Evolutionary conservation across 2,113 vertebrate genomes (phyloP).

Genomic region (Colinus virginianus): DNA sequence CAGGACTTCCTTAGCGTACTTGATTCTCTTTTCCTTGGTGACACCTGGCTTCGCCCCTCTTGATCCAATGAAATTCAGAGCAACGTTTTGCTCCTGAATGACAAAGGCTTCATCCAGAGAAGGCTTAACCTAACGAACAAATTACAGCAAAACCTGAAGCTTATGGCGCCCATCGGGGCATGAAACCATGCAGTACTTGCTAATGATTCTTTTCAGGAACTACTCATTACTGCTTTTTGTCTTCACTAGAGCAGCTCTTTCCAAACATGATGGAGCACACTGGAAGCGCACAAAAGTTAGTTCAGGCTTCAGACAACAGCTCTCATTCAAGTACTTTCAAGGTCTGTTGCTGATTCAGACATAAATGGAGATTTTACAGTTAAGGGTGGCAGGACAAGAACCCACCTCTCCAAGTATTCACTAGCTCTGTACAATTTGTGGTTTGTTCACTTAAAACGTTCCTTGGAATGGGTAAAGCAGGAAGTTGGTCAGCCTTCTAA

Average conservation of each 20-base stretch:
- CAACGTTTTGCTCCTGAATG: slow-evolving; percentile 98
- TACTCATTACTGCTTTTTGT: background rate
- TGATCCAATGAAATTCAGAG: slow-evolving; percentile 97
- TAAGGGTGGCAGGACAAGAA: background rate
- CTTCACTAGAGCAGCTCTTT: background rate
- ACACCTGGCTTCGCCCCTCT: slow-evolving; percentile 98
- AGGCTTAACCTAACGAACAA: slow-evolving; percentile 87
- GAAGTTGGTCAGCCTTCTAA: background rate
- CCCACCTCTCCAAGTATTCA: background rate
- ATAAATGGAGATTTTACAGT: background rate
- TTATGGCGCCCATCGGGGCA: background rate
- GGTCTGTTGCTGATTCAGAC: background rate
- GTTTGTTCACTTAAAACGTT: background rate
- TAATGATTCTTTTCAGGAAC: background rate
- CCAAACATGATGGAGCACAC: background rate
- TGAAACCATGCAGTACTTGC: background rate
- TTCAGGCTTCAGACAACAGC: background rate
- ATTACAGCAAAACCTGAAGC: background rate
- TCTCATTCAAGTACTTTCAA: background rate
- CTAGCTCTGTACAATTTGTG: background rate
- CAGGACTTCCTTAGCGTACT: slow-evolving; percentile 97
- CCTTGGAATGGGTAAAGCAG: background rate
- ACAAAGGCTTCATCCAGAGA: slow-evolving; percentile 98
- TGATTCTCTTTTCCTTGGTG: slow-evolving; percentile 97
- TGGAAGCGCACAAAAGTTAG: background rate